Conservation (phyloP, 2,888 invertebrate genomes). For the Pilophorus perplexus region DNA sequence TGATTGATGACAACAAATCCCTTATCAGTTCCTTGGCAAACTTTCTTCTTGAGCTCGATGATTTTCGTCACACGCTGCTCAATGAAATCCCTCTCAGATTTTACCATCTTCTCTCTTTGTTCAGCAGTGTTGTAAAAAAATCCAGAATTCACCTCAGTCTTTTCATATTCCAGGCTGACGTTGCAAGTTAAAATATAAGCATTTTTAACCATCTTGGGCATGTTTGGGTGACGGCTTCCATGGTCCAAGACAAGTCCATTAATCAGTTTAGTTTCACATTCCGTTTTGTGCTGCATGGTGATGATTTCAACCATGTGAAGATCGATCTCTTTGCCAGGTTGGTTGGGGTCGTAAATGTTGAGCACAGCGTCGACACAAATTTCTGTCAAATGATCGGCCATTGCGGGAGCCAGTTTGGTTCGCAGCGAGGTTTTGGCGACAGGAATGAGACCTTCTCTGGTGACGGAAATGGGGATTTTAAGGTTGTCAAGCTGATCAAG, state of each 20-base stretch:
- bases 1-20: conserved; percentile 95
- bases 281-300: conserved; percentile 96
- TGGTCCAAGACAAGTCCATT: conserved; percentile 92
- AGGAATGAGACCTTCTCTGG: conserved; percentile 67
- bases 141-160: conserved; percentile 83
- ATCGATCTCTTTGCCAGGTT: conserved; percentile 66
- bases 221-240: conserved; percentile 96
- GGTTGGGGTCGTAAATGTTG: conserved; percentile 61
- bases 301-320: conserved; percentile 98
- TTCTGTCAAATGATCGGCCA: conserved; percentile 83
- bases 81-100: conserved; percentile 94
- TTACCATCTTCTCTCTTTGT: conserved; percentile 90
- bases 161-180: conserved; percentile 98
- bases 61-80: conserved; percentile 89
- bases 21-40: conserved; percentile 87
- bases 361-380: conserved; percentile 92
- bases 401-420: conserved; percentile 83
- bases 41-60: conserved; percentile 87
- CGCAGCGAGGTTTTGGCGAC: conserved; percentile 87
- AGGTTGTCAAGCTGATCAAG: conserved; percentile 82
- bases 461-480: conserved; percentile 63
- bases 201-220: conserved; percentile 91
- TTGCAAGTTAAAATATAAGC: conserved; percentile 96
- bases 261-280: conserved; percentile 75
- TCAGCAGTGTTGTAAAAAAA: conserved; percentile 98